Conservation (phyloP, 2,113 vertebrate species). For the Callochromis pleurospilus region DNA sequence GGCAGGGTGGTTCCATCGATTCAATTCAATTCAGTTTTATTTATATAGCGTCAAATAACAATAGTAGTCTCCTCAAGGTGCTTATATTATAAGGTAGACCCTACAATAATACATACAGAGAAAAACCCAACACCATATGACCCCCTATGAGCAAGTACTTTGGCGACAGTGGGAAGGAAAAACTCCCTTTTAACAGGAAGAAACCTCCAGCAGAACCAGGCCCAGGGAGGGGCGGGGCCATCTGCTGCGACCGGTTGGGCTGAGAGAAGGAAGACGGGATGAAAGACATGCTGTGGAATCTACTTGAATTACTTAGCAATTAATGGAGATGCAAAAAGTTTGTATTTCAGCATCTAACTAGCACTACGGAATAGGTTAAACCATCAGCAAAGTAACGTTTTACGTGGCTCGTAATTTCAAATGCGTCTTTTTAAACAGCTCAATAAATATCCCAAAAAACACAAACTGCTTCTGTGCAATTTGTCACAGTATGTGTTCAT, state of each 20-base stretch:
- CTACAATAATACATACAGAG: not conserved
- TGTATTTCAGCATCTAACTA: not conserved
- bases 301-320: not conserved
- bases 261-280: rapidly evolving
- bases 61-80: not conserved
- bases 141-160: not conserved
- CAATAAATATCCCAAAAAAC: not conserved
- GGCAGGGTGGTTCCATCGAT: not conserved
- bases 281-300: not conserved
- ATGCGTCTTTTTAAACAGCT: not conserved
- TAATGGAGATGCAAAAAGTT: not conserved
- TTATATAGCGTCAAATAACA: not conserved
- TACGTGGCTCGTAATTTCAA: not conserved
- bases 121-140: not conserved
- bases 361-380: not conserved
- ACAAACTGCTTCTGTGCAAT: not conserved
- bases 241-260: rapidly evolving
- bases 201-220: not conserved
- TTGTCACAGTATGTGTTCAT: not conserved
- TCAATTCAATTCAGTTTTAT: not conserved
- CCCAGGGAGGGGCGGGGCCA: not conserved
- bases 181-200: not conserved
- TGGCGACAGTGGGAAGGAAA: not conserved
- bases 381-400: not conserved
- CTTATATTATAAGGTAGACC: not conserved